These are phyloP conservation scores for Psittacula derbiana DNA, from an alignment of 2,797 vertebrate species.

Conservation along the genomic window DNA sequence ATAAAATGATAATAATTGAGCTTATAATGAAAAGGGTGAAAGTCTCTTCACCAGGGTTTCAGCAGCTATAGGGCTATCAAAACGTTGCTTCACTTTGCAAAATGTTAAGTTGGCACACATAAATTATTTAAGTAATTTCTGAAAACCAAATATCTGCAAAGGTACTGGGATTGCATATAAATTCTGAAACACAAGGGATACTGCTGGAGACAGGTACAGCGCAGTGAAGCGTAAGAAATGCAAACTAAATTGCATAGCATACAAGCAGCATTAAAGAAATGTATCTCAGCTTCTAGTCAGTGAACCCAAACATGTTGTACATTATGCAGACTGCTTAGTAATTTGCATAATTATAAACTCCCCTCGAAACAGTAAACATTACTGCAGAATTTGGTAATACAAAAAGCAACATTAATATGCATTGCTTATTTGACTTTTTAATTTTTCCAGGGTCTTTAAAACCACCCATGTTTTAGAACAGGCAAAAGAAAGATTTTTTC, in stretches of 20 bases:
- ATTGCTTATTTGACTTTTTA: constrained; percentile 68
- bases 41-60: not conserved
- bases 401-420: constrained; percentile 62
- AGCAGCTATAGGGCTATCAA: not conserved
- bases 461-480: not conserved
- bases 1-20: not conserved
- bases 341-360: constrained; percentile 78
- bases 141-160: constrained; percentile 39
- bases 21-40: not conserved
- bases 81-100: constrained; percentile 40
- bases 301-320: constrained; percentile 69
- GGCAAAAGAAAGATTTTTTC: not conserved
- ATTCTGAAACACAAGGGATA: not conserved
- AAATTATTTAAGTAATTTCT: constrained; percentile 50
- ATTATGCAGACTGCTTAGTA: constrained; percentile 63
- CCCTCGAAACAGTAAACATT: constrained; percentile 70
- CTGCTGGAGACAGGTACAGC: not conserved
- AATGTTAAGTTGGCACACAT: constrained; percentile 6
- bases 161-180: constrained; percentile 13
- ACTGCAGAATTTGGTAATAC: constrained; percentile 58
- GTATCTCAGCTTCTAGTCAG: constrained; percentile 45
- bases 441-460: constrained; percentile 57
- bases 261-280: constrained; percentile 30
- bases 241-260: not conserved
- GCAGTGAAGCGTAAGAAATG: not conserved